phyloP scores from a whole-genome alignment of 2,113 vertebrate genomes.

The Tursiops truncatus region DNA sequence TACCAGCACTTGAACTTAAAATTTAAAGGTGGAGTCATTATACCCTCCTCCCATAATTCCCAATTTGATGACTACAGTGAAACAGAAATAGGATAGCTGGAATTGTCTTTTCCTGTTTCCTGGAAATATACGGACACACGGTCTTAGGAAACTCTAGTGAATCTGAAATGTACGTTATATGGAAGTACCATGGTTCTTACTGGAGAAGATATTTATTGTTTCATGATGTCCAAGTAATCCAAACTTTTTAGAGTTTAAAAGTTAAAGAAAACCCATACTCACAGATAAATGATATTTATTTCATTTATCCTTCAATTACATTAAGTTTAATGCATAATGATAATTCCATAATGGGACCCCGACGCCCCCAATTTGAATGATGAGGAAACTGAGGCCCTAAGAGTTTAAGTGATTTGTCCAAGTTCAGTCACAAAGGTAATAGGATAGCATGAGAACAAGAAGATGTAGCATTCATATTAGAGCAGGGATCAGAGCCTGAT shows the following conservation, averaged over 20 bases:
- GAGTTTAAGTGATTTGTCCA: not conserved
- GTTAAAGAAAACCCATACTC: not conserved
- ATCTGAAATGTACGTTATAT: not conserved
- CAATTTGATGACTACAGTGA: not conserved
- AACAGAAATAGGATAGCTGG: not conserved
- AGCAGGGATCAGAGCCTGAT: not conserved
- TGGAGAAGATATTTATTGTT: not conserved
- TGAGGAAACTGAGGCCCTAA: not conserved
- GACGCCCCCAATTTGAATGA: not conserved
- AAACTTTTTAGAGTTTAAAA: not conserved
- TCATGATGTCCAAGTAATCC: not conserved
- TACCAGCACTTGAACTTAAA: not conserved
- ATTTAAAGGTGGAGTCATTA: not conserved
- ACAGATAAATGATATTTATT: not conserved
- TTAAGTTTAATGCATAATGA: not conserved
- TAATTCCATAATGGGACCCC: not conserved
- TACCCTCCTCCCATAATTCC: not conserved
- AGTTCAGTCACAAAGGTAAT: not conserved
- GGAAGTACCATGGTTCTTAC: not conserved
- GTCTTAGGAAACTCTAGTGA: not conserved
- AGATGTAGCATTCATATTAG: not conserved
- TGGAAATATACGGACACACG: not conserved
- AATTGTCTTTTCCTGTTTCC: not conserved
- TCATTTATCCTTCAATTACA: not conserved
- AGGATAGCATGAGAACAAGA: too few relatives aligned